A percentile compares a stretch with the other conserved stretches of the same genome.
phyloP scores from a whole-genome alignment of 2,888 invertebrate species.

The Meiosimyza decipiens region DNA sequence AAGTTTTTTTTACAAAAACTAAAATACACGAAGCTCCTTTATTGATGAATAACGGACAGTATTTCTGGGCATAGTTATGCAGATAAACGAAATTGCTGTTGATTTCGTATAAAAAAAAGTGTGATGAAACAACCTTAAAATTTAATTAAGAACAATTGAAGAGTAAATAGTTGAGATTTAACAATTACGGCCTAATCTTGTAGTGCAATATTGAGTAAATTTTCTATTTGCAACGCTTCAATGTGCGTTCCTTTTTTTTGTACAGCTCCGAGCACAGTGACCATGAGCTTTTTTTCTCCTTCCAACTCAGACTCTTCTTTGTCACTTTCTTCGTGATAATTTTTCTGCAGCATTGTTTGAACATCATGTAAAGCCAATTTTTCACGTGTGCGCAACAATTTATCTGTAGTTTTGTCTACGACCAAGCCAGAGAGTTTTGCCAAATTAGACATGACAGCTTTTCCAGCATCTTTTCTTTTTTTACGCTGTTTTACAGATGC shows the following conservation, averaged over 20 bases:
- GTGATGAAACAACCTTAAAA: no score
- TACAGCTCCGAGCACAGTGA: neutral
- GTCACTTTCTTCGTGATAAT: constrained; percentile 12
- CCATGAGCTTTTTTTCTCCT: neutral
- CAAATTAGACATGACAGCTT: constrained; percentile 52
- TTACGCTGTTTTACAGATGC: constrained; percentile 44
- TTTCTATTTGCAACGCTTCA: neutral
- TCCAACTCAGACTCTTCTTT: constrained; percentile 22
- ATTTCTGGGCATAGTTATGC: no score
- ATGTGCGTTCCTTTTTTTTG: no score
- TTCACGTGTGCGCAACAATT: constrained; percentile 50
- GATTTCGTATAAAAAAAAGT: no score
- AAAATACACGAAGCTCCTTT: no score
- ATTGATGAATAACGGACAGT: no score
- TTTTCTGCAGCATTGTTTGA: constrained; percentile 30
- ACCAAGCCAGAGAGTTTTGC: constrained; percentile 55
- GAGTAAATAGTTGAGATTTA: neutral
- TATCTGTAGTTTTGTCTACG: constrained; percentile 53
- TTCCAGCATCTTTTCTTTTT: constrained; percentile 60
- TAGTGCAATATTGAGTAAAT: neutral
- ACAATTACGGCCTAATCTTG: no score
- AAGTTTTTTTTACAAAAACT: no score
- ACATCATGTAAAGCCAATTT: constrained; percentile 47
- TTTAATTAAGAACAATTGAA: neutral
- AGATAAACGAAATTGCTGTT: no score